These are phyloP conservation scores for Phenacoccus solenopsis DNA, from an alignment of 1,140 invertebrate genomes.

Conservation along the genomic window DNA sequence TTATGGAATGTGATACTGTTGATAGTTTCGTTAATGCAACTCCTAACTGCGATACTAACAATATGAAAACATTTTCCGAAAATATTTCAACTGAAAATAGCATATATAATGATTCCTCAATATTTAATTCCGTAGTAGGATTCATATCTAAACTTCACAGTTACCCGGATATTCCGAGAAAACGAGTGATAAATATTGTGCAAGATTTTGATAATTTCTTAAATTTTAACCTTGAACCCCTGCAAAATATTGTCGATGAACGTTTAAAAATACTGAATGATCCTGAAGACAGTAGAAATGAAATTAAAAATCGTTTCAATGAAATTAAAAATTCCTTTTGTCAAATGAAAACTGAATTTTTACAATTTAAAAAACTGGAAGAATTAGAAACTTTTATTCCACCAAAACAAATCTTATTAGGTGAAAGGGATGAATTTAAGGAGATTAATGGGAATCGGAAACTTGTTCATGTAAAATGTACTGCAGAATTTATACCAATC, in stretches of 20 bases:
- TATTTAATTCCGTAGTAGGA: no score
- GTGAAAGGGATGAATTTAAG: no score
- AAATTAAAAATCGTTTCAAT: not conserved
- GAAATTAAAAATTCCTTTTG: not conserved
- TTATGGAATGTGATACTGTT: not conserved
- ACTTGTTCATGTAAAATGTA: not conserved
- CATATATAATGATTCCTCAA: no score
- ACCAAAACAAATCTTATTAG: not conserved
- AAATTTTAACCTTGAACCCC: no score
- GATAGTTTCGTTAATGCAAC: not conserved
- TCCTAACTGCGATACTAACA: not conserved
- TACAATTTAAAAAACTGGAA: not conserved
- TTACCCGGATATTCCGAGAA: not conserved
- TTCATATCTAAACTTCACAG: not conserved
- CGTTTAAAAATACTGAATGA: not conserved
- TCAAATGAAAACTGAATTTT: not conserved
- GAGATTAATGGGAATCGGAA: not conserved
- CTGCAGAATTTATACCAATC: not conserved
- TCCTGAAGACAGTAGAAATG: not conserved
- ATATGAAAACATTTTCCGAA: no score
- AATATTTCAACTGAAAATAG: no score
- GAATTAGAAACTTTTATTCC: conserved; percentile 6
- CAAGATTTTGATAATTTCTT: not conserved
- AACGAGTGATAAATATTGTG: not conserved
- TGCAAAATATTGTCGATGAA: no score